A percentile compares a stretch with the other conserved stretches of the same genome.
Conservation (phyloP, 2,797 vertebrate species). For the Anguilla pacifica region DNA sequence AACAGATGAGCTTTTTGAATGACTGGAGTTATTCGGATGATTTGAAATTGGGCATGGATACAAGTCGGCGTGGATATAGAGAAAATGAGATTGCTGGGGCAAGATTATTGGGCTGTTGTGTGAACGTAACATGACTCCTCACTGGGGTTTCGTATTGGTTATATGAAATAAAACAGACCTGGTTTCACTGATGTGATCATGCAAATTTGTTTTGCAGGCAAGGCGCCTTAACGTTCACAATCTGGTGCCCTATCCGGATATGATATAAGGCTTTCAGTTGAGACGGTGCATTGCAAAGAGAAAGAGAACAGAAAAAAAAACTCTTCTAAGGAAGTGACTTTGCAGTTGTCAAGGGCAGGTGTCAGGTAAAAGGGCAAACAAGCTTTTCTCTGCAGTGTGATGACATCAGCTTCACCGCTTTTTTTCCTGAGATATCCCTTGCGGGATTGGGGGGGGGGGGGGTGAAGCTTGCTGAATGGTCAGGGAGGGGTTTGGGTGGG, state of each 20-base stretch:
- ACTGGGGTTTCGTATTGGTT: not conserved
- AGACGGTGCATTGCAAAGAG: not conserved
- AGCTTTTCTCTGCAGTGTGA: not conserved
- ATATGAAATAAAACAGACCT: not conserved
- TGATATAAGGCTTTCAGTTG: not conserved
- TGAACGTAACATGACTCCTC: not conserved
- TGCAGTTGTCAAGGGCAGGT: not conserved
- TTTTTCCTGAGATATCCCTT: not conserved
- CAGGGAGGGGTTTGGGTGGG: too few relatives aligned
- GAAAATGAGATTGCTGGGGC: not conserved
- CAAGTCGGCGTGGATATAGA: not conserved
- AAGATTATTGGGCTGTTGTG: not conserved
- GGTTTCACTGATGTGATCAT: not conserved
- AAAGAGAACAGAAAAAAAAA: not conserved
- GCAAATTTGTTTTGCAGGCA: not conserved
- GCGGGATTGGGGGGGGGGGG: not conserved
- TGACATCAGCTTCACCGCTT: not conserved
- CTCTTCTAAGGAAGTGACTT: not conserved
- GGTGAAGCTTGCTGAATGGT: constrained; percentile 1
- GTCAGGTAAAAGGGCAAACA: not conserved
- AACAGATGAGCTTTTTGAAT: not conserved
- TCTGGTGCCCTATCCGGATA: not conserved
- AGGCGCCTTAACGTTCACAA: not conserved
- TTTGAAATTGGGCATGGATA: not conserved
- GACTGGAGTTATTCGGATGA: not conserved